Evolutionary conservation across 2,888 invertebrate species (phyloP).

Genomic region (Mimumesa dahlbomi): DNA sequence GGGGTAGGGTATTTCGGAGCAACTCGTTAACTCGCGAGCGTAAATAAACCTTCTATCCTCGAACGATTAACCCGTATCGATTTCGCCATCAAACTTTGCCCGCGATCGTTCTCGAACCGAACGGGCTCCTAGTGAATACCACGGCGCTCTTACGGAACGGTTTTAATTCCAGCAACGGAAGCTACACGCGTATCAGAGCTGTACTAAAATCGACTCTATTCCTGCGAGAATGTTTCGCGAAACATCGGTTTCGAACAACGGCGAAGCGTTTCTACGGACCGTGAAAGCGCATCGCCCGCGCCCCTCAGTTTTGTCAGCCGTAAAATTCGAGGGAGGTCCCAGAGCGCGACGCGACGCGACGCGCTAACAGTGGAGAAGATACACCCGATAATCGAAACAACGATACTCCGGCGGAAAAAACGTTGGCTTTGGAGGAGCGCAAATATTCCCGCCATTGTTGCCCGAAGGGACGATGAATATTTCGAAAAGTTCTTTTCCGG

Average conservation of each 20-base stretch:
- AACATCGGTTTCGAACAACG: constrained; percentile 2
- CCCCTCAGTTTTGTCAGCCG: constrained; percentile 5
- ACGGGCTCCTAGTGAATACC: too few relatives aligned
- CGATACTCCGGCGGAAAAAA: not conserved
- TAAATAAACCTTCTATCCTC: too few relatives aligned
- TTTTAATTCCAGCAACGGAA: too few relatives aligned
- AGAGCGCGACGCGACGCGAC: constrained; percentile 1
- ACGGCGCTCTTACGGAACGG: too few relatives aligned
- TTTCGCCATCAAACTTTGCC: too few relatives aligned
- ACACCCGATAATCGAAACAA: not conserved
- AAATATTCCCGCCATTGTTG: too few relatives aligned
- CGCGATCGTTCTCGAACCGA: too few relatives aligned
- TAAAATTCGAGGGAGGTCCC: constrained; percentile 14
- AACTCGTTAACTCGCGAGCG: not conserved
- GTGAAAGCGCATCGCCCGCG: constrained; percentile 20
- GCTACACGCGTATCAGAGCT: too few relatives aligned
- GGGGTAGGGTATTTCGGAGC: constrained; percentile 15
- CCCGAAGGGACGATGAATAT: too few relatives aligned
- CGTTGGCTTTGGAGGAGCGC: too few relatives aligned
- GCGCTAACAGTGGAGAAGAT: not conserved
- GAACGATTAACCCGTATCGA: too few relatives aligned
- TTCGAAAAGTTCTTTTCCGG: too few relatives aligned
- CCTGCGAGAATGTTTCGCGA: not conserved
- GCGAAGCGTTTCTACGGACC: not conserved
- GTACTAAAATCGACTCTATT: not conserved